Conservation (phyloP, 2,797 vertebrate genomes). For the Eulemur rubriventer region DNA sequence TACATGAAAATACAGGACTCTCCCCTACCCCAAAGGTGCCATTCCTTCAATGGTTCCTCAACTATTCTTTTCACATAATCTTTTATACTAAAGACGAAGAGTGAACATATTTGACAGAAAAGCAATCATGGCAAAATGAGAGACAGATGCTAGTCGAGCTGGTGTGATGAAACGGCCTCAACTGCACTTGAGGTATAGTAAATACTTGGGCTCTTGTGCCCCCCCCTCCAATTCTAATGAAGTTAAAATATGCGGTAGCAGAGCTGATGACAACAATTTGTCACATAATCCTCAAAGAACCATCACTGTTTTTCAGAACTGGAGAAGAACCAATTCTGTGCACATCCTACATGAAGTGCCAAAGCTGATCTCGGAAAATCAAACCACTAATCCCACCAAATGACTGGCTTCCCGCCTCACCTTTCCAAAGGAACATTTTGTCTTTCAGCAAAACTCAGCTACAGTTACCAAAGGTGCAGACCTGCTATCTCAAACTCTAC, state of each 20-base stretch:
- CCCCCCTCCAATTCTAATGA: not conserved
- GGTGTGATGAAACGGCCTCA: not conserved
- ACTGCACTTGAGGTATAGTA: not conserved
- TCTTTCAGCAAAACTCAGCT: not conserved
- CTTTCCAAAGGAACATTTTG: not conserved
- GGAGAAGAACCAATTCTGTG: not conserved
- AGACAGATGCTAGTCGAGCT: not conserved
- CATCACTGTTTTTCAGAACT: not conserved
- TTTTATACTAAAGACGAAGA: not conserved
- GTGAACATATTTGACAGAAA: not conserved
- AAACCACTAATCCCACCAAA: not conserved
- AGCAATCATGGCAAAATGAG: not conserved
- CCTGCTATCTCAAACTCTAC: not conserved
- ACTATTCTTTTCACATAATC: not conserved
- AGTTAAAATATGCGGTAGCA: not conserved
- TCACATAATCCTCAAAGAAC: not conserved
- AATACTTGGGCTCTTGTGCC: not conserved
- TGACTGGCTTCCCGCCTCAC: not conserved
- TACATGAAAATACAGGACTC: not conserved
- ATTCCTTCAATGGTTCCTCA: not conserved
- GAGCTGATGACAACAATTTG: constrained; percentile 16
- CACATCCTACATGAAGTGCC: not conserved
- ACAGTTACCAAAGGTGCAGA: not conserved
- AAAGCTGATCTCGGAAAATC: constrained; percentile 20
- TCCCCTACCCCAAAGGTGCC: not conserved